Evolutionary conservation across 2,113 vertebrate species (phyloP), one percentile per base, ranked within the genome.

Genomic region (Geococcyx californianus): DNA sequence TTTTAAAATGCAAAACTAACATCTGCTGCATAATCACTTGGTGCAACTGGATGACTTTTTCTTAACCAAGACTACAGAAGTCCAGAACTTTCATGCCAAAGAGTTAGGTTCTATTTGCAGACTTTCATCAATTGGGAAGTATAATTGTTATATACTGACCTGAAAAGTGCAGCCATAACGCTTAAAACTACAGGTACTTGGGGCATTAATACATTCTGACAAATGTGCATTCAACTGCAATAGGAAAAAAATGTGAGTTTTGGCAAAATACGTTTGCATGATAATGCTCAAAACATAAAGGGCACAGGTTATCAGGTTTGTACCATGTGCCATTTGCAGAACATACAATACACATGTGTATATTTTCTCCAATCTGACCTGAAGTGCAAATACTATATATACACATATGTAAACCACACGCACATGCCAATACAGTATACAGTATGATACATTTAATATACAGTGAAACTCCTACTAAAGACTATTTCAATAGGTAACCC

Each of bases 121-220:
- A 97, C 89, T 90, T 98, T 97, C 93, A 98, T 97, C 75, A 95
- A 97, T 81, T 81, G 95, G 96, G 96, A 98, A 98, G 97, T 93
- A 97, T 92, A 97, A 97, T 97, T 92, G 96, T 97, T 51, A 96
- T 97, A 98, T 98, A 98, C 98, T 98, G 97, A 99, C 99, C 99
- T 99, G 99, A 97, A 99, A 99, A 97, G 97, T 97, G 98, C 99
- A 99, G 97, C 99, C 99, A 93, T 98, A 99, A 97, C 99, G 98
- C 95, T 98, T 98, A 98, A 99, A 99, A 96, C 98, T 98, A 96
- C 99, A 99, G 98, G 98, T 98, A 97, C 99, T 98, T 98, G 99
- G 99, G 97, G 99, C 99, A 98, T 99, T 99, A 97, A 99, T 99
- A 98, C 99, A 99, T 97, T 99, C 99, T 73, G 98, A 98, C 98